These are phyloP conservation scores for Xylocampa areola DNA, from an alignment of 2,888 invertebrate species.

Conservation along the genomic window DNA sequence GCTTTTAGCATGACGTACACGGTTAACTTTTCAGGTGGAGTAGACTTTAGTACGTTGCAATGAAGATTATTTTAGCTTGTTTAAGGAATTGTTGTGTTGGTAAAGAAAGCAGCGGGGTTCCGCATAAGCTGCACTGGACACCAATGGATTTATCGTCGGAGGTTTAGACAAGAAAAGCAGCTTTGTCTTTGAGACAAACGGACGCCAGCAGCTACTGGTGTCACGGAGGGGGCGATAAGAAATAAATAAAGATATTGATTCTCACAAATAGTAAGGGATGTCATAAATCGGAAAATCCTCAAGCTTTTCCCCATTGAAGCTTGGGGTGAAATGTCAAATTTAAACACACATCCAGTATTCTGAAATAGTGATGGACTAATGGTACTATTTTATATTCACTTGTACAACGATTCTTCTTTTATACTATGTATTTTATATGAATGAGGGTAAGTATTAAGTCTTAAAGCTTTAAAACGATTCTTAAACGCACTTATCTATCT, in stretches of 20 bases:
- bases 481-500: no score
- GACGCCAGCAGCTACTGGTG: slow-evolving; percentile 68
- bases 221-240: slow-evolving; percentile 59
- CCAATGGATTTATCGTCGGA: slow-evolving; percentile 84
- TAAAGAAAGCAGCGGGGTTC: slow-evolving; percentile 59
- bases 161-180: slow-evolving; percentile 81
- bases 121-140: slow-evolving; percentile 81
- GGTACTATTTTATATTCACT: no score
- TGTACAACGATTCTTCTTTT: no score
- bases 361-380: not conserved
- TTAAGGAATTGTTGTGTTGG: slow-evolving; percentile 37
- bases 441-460: no score
- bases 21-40: slow-evolving; percentile 18
- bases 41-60: slow-evolving; percentile 11
- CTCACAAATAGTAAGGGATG: slow-evolving; percentile 44
- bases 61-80: slow-evolving; percentile 33
- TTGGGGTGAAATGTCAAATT: slow-evolving; percentile 2
- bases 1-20: slow-evolving; percentile 45
- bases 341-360: not conserved
- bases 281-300: slow-evolving; percentile 45
- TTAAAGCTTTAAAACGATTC: no score
- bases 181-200: slow-evolving; percentile 82
- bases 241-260: slow-evolving; percentile 62
- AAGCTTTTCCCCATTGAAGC: slow-evolving; percentile 9
- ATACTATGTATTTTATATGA: no score